A percentile compares a stretch with the other conserved stretches of the same genome.
Conservation (phyloP, 2,888 invertebrate genomes). For the Pollenia angustigena region DNA sequence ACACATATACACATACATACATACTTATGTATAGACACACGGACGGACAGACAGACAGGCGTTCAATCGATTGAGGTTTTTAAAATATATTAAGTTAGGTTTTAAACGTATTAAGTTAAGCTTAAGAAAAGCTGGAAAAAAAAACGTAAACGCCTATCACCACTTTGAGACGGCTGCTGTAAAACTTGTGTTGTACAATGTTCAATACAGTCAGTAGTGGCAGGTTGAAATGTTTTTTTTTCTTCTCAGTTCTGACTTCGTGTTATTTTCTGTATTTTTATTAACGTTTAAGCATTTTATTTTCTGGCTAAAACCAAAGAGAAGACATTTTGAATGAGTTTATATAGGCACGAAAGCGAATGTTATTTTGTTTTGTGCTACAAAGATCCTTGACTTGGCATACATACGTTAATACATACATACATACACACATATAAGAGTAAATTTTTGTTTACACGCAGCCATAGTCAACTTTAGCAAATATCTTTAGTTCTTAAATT, state of each 20-base stretch:
- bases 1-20: conserved; percentile 38
- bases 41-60: neutral
- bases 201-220: conserved; percentile 61
- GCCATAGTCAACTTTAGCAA: conserved; percentile 30
- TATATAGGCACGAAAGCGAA: conserved; percentile 81
- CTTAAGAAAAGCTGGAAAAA: conserved; percentile 75
- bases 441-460: conserved; percentile 56
- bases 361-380: conserved; percentile 54
- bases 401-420: conserved; percentile 14
- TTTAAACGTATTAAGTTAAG: conserved; percentile 69
- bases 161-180: conserved; percentile 69
- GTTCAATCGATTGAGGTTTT: conserved; percentile 62
- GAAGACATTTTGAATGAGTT: conserved; percentile 69
- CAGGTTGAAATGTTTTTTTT: conserved; percentile 67
- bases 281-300: conserved; percentile 3
- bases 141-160: conserved; percentile 80
- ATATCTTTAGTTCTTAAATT: conserved; percentile 52
- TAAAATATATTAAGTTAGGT: conserved; percentile 67
- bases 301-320: conserved; percentile 64
- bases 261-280: conserved; percentile 18
- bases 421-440: neutral
- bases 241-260: conserved; percentile 3
- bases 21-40: neutral
- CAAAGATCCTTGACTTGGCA: conserved; percentile 65
- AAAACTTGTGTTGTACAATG: conserved; percentile 64